These are phyloP conservation scores for Diorhabda sublineata DNA, from an alignment of 1,140 invertebrate species.

Conservation along the genomic window DNA sequence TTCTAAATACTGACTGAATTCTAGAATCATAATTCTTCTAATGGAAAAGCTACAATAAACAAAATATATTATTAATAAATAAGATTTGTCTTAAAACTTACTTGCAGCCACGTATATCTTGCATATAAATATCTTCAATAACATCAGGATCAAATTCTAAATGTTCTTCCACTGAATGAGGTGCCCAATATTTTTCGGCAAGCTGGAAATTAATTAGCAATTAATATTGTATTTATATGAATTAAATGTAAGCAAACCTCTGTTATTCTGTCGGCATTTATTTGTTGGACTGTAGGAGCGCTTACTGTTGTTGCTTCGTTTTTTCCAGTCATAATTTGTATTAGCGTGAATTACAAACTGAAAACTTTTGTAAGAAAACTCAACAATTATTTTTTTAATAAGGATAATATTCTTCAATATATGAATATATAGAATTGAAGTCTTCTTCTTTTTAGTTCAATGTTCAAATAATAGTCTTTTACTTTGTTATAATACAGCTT, in stretches of 20 bases:
- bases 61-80: conserved; percentile 16
- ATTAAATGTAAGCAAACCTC: conserved; percentile 51
- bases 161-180: conserved; percentile 66
- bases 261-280: conserved; percentile 69
- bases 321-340: conserved; percentile 14
- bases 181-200: conserved; percentile 85
- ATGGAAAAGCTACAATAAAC: conserved; percentile 68
- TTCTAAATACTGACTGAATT: conserved; percentile 96
- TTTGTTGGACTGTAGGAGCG: conserved; percentile 70
- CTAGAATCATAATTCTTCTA: conserved; percentile 88
- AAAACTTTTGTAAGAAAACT: neutral
- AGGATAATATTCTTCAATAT: neutral
- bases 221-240: conserved; percentile 18
- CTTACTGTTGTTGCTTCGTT: conserved; percentile 17
- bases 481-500: too few relatives aligned
- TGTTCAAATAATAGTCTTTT: too few relatives aligned
- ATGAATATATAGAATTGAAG: too few relatives aligned
- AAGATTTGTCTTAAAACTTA: conserved; percentile 42
- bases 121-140: conserved; percentile 75
- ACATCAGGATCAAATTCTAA: conserved; percentile 67
- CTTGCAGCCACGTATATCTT: conserved; percentile 73
- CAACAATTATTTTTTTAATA: neutral
- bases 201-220: conserved; percentile 56
- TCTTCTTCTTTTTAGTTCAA: too few relatives aligned
- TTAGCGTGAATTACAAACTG: conserved; percentile 1